Percentiles rank a stretch among this genome's conserved stretches.
These are phyloP conservation scores for Valencia hispanica DNA, from an alignment of 2,797 vertebrate species.

Conservation along the genomic window DNA sequence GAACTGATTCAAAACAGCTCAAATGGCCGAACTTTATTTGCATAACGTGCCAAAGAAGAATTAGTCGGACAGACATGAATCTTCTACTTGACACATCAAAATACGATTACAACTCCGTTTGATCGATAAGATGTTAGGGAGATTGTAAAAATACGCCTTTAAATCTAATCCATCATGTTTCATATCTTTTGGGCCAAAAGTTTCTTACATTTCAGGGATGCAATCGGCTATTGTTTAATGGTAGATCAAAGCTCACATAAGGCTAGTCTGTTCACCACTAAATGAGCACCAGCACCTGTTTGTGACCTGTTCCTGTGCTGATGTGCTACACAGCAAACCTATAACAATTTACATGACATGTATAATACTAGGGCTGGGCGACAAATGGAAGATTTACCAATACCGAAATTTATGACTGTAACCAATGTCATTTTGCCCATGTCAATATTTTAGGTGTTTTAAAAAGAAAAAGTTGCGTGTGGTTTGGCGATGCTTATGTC, in stretches of 20 bases:
- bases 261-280: neutral
- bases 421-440: too few species aligned
- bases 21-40: neutral
- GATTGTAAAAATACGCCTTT: neutral
- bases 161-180: neutral
- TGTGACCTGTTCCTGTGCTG: neutral
- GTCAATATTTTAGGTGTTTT: too few species aligned
- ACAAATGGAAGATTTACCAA: too few species aligned
- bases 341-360: too few species aligned
- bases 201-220: neutral
- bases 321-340: too few species aligned
- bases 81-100: neutral
- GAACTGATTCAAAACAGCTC: slow-evolving; percentile 9
- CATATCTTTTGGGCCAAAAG: neutral
- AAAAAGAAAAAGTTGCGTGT: too few species aligned
- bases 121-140: neutral
- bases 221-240: neutral
- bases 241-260: neutral
- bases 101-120: neutral
- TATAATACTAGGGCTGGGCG: too few species aligned
- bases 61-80: neutral
- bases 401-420: too few species aligned
- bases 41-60: neutral
- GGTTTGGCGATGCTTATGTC: too few species aligned
- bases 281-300: neutral